Evolutionary conservation across 2,888 invertebrate genomes (phyloP).

Genomic region (Eurytoma californica): DNA sequence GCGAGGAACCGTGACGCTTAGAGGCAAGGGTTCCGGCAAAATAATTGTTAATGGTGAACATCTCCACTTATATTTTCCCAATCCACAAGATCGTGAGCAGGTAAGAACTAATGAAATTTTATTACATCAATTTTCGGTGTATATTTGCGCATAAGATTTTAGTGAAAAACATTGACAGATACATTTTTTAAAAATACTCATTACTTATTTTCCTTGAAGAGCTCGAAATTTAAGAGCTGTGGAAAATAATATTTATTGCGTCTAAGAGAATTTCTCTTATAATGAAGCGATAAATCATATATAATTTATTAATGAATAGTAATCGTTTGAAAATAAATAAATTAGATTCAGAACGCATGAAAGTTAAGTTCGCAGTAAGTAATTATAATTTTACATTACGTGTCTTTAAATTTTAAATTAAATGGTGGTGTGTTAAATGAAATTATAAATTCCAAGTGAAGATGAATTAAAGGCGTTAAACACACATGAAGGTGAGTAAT

Average conservation of each 20-base stretch:
- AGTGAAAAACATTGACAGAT: too few species aligned
- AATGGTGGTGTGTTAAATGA: neutral
- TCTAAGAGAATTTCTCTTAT: too few species aligned
- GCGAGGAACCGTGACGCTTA: slow-evolving; percentile 86
- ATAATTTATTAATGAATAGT: too few species aligned
- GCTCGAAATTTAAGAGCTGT: too few species aligned
- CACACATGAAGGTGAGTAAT: slow-evolving; percentile 22
- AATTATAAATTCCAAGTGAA: neutral
- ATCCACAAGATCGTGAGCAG: slow-evolving; percentile 84
- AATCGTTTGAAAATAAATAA: too few species aligned
- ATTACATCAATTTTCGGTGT: too few species aligned
- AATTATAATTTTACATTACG: neutral
- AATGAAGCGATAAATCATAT: too few species aligned
- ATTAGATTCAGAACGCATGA: too few species aligned
- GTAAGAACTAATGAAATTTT: slow-evolving; percentile 74
- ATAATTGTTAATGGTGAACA: slow-evolving; percentile 85
- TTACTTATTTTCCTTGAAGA: too few species aligned
- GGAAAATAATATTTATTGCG: too few species aligned
- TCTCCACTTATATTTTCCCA: slow-evolving; percentile 79
- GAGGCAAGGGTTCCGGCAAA: slow-evolving; percentile 88
- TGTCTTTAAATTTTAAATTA: neutral
- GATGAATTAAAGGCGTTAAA: slow-evolving; percentile 12
- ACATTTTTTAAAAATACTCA: too few species aligned
- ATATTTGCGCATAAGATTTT: too few species aligned
- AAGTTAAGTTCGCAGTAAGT: neutral